These are phyloP conservation scores for Eubucco bourcierii DNA, from an alignment of 2,113 vertebrate species.

Conservation along the genomic window DNA sequence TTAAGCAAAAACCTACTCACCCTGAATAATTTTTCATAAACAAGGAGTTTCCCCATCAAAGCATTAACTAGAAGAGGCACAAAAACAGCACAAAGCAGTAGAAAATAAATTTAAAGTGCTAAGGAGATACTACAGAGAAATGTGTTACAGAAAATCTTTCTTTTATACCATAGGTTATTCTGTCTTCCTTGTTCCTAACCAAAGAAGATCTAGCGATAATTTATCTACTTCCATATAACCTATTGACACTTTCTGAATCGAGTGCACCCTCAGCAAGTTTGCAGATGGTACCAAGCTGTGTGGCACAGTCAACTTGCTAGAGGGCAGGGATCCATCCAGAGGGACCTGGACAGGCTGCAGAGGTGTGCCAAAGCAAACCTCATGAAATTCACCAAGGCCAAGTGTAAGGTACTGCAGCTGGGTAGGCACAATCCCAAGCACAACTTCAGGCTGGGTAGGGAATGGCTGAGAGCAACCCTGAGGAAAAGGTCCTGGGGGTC, in stretches of 20 bases:
- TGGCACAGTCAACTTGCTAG: no score
- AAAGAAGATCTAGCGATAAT: not conserved
- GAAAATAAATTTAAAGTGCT: not conserved
- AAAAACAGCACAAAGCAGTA: not conserved
- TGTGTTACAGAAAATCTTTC: not conserved
- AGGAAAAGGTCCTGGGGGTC: no score
- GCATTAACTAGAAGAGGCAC: not conserved
- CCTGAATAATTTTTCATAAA: not conserved
- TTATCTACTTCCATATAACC: not conserved
- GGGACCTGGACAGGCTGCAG: no score
- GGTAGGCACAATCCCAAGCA: no score
- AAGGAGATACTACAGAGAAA: not conserved
- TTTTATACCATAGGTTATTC: not conserved
- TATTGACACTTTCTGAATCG: not conserved
- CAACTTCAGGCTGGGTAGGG: no score
- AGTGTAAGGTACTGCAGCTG: no score
- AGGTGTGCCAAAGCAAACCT: no score
- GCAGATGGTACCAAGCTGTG: no score
- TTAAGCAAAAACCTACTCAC: not conserved
- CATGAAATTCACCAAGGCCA: no score
- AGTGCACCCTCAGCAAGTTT: no score
- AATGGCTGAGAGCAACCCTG: no score
- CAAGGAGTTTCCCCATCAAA: not conserved
- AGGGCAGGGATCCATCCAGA: no score
- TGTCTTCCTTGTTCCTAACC: not conserved